A percentile compares a stretch with the other conserved stretches of the same genome.
phyloP scores from a whole-genome alignment of 2,113 vertebrate species.

The Spilogale gracilis region DNA sequence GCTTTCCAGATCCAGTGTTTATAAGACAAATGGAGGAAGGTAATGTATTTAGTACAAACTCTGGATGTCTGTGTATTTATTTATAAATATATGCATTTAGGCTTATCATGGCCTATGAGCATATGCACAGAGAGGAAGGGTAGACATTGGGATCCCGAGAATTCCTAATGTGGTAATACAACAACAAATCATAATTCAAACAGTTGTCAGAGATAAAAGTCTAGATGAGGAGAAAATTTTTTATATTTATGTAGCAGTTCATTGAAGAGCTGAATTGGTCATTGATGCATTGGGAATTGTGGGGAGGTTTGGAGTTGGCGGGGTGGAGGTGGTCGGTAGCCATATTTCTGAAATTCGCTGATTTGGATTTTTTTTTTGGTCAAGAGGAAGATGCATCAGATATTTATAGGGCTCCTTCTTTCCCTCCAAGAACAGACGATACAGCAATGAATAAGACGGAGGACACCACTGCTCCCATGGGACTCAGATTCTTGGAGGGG shows the following conservation, averaged over 20 bases:
- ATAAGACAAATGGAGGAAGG: background rate
- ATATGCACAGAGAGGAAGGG: background rate
- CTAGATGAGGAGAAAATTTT: background rate
- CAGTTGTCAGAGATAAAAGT: background rate
- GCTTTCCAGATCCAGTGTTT: background rate
- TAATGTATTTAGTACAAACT: background rate
- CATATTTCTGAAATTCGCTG: background rate
- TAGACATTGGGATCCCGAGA: background rate
- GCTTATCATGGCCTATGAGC: background rate
- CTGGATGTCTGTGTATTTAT: background rate
- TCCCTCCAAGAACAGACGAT: background rate
- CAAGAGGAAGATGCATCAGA: background rate
- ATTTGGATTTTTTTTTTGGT: background rate
- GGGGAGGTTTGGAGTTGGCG: background rate
- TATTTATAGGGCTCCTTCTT: background rate
- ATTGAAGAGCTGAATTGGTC: background rate
- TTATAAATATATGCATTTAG: background rate
- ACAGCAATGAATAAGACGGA: background rate
- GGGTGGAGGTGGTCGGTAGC: background rate
- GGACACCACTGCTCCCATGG: rapidly evolving
- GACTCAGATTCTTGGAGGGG: background rate
- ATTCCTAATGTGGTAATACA: background rate
- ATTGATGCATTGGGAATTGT: background rate
- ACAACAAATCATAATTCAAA: background rate
- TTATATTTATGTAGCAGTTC: background rate